These are phyloP conservation scores for Microcebus murinus DNA, from an alignment of 2,113 vertebrate species.

Conservation along the genomic window DNA sequence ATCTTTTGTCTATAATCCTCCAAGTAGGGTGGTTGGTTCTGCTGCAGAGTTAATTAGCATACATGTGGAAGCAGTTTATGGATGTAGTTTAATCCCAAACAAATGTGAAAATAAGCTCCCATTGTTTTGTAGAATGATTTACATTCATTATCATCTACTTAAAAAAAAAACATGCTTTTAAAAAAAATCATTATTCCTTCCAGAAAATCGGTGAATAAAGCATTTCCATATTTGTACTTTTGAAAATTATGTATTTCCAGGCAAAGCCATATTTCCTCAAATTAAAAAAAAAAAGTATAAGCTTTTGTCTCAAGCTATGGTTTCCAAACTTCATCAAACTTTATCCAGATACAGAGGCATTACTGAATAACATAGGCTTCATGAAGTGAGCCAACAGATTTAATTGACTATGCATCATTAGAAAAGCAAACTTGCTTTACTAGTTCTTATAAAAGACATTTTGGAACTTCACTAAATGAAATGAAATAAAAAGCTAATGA, in stretches of 20 bases:
- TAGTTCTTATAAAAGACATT: background rate
- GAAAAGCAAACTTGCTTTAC: constrained; percentile 3
- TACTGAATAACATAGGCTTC: background rate
- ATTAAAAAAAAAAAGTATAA: constrained; percentile 72
- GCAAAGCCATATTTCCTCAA: constrained; percentile 70
- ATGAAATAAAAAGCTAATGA: background rate
- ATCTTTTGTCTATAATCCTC: constrained; percentile 82
- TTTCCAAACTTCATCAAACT: constrained; percentile 51
- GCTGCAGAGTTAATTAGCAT: constrained; percentile 84
- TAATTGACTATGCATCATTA: constrained; percentile 11
- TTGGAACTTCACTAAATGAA: background rate
- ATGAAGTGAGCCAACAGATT: background rate
- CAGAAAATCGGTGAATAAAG: constrained; percentile 82
- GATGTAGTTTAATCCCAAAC: constrained; percentile 86
- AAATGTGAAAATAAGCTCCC: constrained; percentile 88
- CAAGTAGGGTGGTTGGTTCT: constrained; percentile 78
- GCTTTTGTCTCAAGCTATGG: constrained; percentile 32
- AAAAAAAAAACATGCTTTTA: constrained; percentile 75
- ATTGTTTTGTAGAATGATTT: constrained; percentile 86
- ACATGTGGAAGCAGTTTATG: constrained; percentile 86
- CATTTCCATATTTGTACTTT: constrained; percentile 76
- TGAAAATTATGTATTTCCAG: constrained; percentile 77
- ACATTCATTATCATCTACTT: constrained; percentile 87
- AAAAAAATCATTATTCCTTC: constrained; percentile 83
- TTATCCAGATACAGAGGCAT: constrained; percentile 4